phyloP scores from a whole-genome alignment of 2,888 invertebrate species.

The Trachelus iudaicus region DNA sequence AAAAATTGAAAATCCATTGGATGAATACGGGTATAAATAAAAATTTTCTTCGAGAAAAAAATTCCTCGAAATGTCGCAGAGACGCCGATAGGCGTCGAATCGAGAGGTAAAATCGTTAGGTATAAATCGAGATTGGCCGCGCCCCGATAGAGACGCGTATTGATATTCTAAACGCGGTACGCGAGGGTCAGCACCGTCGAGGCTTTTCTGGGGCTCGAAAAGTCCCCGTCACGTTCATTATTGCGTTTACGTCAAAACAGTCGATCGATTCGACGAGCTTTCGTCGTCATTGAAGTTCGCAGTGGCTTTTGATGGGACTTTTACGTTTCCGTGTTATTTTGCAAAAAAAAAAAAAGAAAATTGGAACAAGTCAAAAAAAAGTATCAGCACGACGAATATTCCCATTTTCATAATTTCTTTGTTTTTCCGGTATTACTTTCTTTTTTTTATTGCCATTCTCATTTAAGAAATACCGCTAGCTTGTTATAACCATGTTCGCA shows the following conservation, averaged over 20 bases:
- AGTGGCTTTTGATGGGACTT: background rate
- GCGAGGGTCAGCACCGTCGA: background rate
- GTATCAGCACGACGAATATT: background rate
- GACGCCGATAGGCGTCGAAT: background rate
- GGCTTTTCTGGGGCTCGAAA: slow-evolving; percentile 2
- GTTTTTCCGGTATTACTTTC: no score
- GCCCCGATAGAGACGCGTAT: slow-evolving; percentile 8
- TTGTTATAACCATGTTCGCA: background rate
- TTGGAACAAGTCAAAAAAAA: background rate
- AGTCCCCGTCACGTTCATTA: slow-evolving; percentile 1
- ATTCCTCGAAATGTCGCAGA: background rate
- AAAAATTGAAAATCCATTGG: no score
- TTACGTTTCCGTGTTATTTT: background rate
- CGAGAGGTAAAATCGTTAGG: background rate
- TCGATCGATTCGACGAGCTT: background rate
- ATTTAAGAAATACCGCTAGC: background rate
- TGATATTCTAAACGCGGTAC: slow-evolving; percentile 12
- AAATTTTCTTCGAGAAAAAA: background rate
- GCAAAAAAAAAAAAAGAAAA: background rate
- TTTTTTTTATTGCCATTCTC: background rate
- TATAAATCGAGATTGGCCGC: background rate
- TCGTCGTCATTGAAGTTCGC: background rate
- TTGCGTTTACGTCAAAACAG: background rate
- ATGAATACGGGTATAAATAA: no score
- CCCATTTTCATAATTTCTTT: background rate